Percentiles rank a stretch among this genome's conserved stretches.
Conservation (phyloP, 2,797 vertebrate species). For the Mico argentatus region DNA sequence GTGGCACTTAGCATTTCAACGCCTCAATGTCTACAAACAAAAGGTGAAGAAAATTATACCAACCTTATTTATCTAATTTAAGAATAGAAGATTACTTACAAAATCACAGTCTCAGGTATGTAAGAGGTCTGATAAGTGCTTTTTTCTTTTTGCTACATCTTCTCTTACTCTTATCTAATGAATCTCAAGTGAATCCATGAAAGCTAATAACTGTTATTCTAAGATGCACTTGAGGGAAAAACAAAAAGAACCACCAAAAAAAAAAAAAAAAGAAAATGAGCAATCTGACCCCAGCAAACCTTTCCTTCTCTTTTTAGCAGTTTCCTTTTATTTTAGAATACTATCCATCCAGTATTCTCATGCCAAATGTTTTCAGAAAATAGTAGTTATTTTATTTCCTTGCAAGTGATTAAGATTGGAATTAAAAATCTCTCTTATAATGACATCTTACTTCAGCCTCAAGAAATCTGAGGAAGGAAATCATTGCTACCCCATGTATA, state of each 20-base stretch:
- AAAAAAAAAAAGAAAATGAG: too few relatives aligned
- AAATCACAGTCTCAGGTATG: not conserved
- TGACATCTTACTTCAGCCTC: not conserved
- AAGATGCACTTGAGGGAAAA: not conserved
- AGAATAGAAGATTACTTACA: not conserved
- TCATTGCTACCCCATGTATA: not conserved
- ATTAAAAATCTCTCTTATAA: not conserved
- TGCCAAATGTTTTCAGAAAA: not conserved
- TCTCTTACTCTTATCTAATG: not conserved
- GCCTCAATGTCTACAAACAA: not conserved
- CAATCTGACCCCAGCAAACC: accelerated
- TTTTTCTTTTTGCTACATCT: not conserved
- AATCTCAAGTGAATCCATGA: not conserved
- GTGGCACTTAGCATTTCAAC: not conserved
- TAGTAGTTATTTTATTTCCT: not conserved
- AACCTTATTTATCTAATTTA: not conserved
- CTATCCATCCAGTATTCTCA: not conserved
- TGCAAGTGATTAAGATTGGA: not conserved
- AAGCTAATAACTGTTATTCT: not conserved
- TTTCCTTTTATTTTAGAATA: not conserved
- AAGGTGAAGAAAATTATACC: not conserved
- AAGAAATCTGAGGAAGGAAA: not conserved
- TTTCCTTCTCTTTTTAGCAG: not conserved
- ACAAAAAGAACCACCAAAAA: not conserved
- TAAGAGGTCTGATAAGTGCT: not conserved